Evolutionary conservation across 37 sponge, comb jelly and placozoan species (phyloP), one percentile per base, ranked within the genome.

Genomic region (Bolinopsis microptera): DNA sequence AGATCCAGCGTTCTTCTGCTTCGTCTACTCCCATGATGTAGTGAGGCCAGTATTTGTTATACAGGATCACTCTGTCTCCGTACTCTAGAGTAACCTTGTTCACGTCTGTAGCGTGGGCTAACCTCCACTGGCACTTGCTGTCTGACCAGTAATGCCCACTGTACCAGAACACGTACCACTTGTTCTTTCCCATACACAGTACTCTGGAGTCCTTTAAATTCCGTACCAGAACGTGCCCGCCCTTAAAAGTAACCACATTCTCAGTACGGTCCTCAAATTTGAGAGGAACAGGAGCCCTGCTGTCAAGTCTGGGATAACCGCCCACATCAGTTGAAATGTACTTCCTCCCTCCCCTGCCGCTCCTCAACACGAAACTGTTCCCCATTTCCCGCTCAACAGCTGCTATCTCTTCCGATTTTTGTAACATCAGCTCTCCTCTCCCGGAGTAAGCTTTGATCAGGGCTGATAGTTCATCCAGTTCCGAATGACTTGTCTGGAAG

Each of bases 111-210:
- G 75, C 26, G 75, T 72, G 75, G 75, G 75, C 75, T n/a, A 72
- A n/a, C 18, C 75, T 72, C 75, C 75, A 72, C 75, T 72, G 75
- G 31, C 75, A 72, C 31, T 28, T 72, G 26, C 31, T 3, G 75
- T 72, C 31, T 21, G 22, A 5, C 61, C 9, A 3, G 75, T 72
- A 8, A 30, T 21, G 13, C 3, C 3, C 75, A 30, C 75, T n/a
- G 31, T 72, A 8, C 75, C 75, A 72, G 26, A 72, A 72, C 31
- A n/a, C 26, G 75, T 72, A 72, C 75, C 75, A 72, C n/a, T 30
- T n/a, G 75, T 72, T 72, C 26, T n/a, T 30, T 21, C 75, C 75
- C 75, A 72, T 72, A 72, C 75, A 72, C 31, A 72, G 75, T 48
- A 48, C 13, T 5, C 13, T 48, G 31, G 61, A 48, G 61, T 5